Evolutionary conservation across 2,113 vertebrate genomes (phyloP).

Genomic region (Anhinga rufa): DNA sequence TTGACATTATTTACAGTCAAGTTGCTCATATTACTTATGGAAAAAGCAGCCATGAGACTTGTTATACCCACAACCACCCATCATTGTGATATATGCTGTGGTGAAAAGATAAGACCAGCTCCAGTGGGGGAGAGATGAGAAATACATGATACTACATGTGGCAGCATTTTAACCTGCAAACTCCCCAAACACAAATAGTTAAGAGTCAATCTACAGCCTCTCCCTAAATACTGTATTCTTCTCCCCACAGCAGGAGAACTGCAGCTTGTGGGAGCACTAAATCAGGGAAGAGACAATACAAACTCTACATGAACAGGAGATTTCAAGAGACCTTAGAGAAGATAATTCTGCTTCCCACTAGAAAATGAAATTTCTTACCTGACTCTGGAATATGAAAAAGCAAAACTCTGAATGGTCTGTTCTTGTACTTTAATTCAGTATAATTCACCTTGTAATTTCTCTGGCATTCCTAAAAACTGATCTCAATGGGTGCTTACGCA

Average conservation of each 20-base stretch:
- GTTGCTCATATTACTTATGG: not conserved
- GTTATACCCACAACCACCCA: not conserved
- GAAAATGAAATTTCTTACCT: conserved; percentile 10
- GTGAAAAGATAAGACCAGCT: not conserved
- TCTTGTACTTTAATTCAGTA: not conserved
- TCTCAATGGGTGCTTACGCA: not conserved
- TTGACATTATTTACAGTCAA: conserved; percentile 21
- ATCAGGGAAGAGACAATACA: not conserved
- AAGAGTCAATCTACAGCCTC: not conserved
- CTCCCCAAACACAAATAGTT: not conserved
- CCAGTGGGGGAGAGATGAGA: not conserved
- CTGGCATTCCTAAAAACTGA: not conserved
- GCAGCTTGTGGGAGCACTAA: not conserved
- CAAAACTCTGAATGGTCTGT: not conserved
- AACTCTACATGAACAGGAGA: conserved; percentile 5
- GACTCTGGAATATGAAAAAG: conserved; percentile 5
- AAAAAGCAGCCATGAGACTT: not conserved
- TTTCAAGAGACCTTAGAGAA: conserved; percentile 22
- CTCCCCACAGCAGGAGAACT: not conserved
- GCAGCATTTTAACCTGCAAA: not conserved
- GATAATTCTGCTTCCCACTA: conserved; percentile 10
- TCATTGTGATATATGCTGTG: not conserved
- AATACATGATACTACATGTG: not conserved
- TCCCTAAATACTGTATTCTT: not conserved
- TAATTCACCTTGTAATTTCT: not conserved